phyloP scores from a whole-genome alignment of 1,140 invertebrate genomes.

The Drosophila subpulchrella region DNA sequence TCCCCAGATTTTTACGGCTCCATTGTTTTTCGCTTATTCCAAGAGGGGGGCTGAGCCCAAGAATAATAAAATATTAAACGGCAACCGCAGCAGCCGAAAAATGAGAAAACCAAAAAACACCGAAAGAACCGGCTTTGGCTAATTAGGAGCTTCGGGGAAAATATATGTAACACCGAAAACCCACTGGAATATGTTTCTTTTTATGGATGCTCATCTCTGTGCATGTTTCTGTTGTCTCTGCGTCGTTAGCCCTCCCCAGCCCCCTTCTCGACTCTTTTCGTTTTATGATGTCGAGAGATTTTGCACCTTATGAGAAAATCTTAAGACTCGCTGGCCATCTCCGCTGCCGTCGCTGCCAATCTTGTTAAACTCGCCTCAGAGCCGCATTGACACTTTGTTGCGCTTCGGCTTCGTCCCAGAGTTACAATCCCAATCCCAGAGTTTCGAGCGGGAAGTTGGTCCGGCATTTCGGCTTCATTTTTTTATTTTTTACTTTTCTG shows the following conservation, averaged over 20 bases:
- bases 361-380: slow-evolving; percentile 74
- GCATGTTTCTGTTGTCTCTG: slow-evolving; percentile 70
- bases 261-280: slow-evolving; percentile 6
- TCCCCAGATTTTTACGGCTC: slow-evolving; percentile 68
- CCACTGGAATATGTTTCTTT: slow-evolving; percentile 58
- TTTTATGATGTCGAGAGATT: slow-evolving; percentile 79
- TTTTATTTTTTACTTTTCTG: slow-evolving; percentile 33
- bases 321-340: slow-evolving; percentile 49
- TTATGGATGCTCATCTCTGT: slow-evolving; percentile 67
- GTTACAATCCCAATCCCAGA: slow-evolving; percentile 44
- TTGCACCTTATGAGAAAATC: slow-evolving; percentile 82
- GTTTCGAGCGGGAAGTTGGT: slow-evolving; percentile 26
- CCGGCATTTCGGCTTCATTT: slow-evolving; percentile 22
- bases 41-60: slow-evolving; percentile 28
- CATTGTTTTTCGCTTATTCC: slow-evolving; percentile 60
- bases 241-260: background rate
- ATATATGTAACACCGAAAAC: slow-evolving; percentile 58
- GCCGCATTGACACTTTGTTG: slow-evolving; percentile 80
- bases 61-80: slow-evolving; percentile 58
- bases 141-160: slow-evolving; percentile 56
- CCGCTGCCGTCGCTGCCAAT: slow-evolving; percentile 61
- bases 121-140: slow-evolving; percentile 57
- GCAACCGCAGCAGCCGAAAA: slow-evolving; percentile 25
- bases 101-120: slow-evolving; percentile 6
- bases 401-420: slow-evolving; percentile 52